phyloP scores from a whole-genome alignment of 2,797 vertebrate species.

The Aeoliscus strigatus region DNA sequence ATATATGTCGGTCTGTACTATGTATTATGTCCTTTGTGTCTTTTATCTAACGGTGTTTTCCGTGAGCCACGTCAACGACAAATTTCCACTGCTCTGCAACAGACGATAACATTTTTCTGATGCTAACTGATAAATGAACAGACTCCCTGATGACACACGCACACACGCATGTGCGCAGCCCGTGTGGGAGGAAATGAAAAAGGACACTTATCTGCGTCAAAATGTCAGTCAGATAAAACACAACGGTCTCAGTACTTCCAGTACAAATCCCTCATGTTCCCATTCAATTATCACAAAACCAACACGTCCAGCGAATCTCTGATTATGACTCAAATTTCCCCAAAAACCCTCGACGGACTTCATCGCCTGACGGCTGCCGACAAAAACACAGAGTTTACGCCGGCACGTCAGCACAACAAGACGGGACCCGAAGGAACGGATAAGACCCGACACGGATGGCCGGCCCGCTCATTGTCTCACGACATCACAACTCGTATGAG shows the following conservation, averaged over 20 bases:
- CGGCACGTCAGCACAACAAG: neutral
- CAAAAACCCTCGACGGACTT: conserved; percentile 21
- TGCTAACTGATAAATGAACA: conserved; percentile 36
- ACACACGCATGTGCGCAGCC: no score
- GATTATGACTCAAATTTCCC: conserved; percentile 27
- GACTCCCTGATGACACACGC: no score
- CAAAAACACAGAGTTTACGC: conserved; percentile 10
- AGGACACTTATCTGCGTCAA: conserved; percentile 20
- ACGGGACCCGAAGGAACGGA: conserved; percentile 6
- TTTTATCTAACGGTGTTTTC: no score
- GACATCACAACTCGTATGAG: conserved; percentile 47
- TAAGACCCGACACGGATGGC: conserved; percentile 19
- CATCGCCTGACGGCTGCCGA: conserved; percentile 11
- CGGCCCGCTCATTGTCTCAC: conserved; percentile 31
- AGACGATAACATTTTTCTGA: no score
- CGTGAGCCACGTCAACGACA: no score
- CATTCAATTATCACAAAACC: conserved; percentile 20
- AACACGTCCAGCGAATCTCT: conserved; percentile 25
- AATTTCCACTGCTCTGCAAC: no score
- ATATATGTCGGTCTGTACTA: no score
- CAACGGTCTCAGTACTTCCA: conserved; percentile 23
- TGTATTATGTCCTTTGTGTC: no score
- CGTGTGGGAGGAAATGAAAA: conserved; percentile 35
- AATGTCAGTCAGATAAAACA: conserved; percentile 42
- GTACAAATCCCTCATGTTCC: conserved; percentile 16